These are phyloP conservation scores for Drosophila macrospina DNA, from an alignment of 2,888 invertebrate species.

Conservation along the genomic window DNA sequence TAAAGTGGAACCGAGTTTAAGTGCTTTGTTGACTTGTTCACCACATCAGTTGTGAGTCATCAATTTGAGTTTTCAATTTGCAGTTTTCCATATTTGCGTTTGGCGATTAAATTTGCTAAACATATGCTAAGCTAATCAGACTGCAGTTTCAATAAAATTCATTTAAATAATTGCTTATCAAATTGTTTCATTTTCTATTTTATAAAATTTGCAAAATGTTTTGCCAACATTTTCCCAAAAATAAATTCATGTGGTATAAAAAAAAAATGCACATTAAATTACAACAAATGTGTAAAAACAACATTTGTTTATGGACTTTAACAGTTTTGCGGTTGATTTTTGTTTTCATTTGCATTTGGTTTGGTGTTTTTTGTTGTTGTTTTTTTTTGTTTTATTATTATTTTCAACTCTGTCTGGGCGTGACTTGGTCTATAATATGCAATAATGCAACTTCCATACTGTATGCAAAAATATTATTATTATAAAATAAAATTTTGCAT, in stretches of 20 bases:
- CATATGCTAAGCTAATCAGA: background rate
- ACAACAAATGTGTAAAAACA: slow-evolving; percentile 37
- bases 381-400: background rate
- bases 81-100: background rate
- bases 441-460: slow-evolving; percentile 10
- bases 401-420: slow-evolving; percentile 15
- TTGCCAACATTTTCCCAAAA: background rate
- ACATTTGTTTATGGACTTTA: slow-evolving; percentile 43
- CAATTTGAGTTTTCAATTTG: background rate
- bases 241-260: slow-evolving; percentile 13
- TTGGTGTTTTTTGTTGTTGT: background rate
- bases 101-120: background rate
- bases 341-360: slow-evolving; percentile 6
- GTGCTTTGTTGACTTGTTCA: slow-evolving; percentile 3
- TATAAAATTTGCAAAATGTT: background rate
- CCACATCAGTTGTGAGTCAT: background rate
- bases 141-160: background rate
- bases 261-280: slow-evolving; percentile 25
- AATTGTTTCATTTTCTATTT: slow-evolving; percentile 5
- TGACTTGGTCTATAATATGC: slow-evolving; percentile 21
- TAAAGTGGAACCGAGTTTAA: slow-evolving; percentile 1
- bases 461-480: slow-evolving; percentile 20
- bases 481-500: slow-evolving; percentile 20
- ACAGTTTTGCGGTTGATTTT: slow-evolving; percentile 21
- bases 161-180: background rate